Conservation (phyloP, 1,140 invertebrate genomes). For the Drosophila rhopaloa region DNA sequence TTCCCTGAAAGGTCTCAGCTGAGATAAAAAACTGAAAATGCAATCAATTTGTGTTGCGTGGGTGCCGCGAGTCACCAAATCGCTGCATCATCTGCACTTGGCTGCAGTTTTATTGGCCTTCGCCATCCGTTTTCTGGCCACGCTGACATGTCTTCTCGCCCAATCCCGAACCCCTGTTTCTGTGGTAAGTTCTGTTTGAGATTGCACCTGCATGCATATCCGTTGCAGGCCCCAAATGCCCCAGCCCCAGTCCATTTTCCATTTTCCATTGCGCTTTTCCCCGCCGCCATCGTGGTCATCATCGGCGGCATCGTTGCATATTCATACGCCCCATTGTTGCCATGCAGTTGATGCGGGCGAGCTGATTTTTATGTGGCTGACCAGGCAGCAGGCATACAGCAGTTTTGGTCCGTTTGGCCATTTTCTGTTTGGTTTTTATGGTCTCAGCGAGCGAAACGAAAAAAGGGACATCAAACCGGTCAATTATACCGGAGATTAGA, state of each 20-base stretch:
- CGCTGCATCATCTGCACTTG: conserved; percentile 63
- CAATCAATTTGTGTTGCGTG: conserved; percentile 69
- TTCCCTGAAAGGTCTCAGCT: conserved; percentile 25
- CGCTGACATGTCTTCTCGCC: conserved; percentile 45
- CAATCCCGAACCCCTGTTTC: conserved; percentile 6
- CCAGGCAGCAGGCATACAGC: conserved; percentile 56
- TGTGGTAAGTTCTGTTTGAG: conserved; percentile 63
- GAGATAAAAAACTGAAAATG: conserved; percentile 72
- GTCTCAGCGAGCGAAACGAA: conserved; percentile 21
- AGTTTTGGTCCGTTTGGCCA: conserved; percentile 63
- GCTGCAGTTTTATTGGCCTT: conserved; percentile 71
- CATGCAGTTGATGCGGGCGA: conserved; percentile 60
- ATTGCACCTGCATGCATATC: conserved; percentile 76
- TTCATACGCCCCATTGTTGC: conserved; percentile 65
- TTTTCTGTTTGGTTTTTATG: conserved; percentile 76
- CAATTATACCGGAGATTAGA: neutral
- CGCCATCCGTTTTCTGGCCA: conserved; percentile 43
- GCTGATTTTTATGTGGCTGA: conserved; percentile 76
- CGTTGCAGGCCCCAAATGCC: conserved; percentile 32
- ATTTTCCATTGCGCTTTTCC: conserved; percentile 14
- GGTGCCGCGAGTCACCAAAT: conserved; percentile 46
- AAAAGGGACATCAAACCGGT: conserved; percentile 28
- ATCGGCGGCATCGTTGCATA: conserved; percentile 61
- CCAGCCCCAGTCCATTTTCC: conserved; percentile 15
- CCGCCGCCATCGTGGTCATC: conserved; percentile 50